Conservation (phyloP, 2,113 vertebrate genomes). For the Suricata suricatta region DNA sequence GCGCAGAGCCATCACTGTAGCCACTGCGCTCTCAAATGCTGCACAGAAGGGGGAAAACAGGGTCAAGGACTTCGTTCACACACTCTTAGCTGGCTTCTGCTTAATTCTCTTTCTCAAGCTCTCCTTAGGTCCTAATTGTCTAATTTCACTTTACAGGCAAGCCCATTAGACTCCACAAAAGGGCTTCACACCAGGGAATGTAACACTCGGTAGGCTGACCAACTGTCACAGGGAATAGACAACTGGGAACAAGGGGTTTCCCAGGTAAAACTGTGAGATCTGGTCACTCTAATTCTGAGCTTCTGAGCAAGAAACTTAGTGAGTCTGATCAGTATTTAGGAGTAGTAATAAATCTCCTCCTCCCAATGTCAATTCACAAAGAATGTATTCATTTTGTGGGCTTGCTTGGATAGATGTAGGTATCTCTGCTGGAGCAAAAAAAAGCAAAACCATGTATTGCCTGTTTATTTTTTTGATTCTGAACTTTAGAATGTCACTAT, state of each 20-base stretch:
- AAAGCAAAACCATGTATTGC: background rate
- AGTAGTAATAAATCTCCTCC: background rate
- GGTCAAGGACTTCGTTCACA: background rate
- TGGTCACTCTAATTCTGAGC: background rate
- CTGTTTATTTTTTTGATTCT: background rate
- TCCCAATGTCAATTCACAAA: constrained; percentile 19
- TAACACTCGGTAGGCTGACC: background rate
- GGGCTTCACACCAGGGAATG: background rate
- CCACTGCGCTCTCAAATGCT: constrained; percentile 89
- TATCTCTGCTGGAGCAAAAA: background rate
- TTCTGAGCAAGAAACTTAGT: background rate
- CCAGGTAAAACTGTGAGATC: background rate
- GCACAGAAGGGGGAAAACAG: constrained; percentile 29
- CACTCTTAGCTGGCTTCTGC: background rate
- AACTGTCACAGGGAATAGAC: background rate
- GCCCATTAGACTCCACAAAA: background rate
- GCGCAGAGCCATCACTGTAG: constrained; percentile 93
- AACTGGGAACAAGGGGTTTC: background rate
- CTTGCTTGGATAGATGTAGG: background rate
- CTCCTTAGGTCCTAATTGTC: background rate
- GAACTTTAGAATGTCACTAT: constrained; percentile 1
- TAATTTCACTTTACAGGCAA: constrained; percentile 4
- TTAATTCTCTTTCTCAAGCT: background rate
- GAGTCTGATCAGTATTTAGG: background rate
- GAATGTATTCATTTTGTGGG: background rate